phyloP scores from a whole-genome alignment of 2,113 vertebrate species.

The Trogon melanurus region DNA sequence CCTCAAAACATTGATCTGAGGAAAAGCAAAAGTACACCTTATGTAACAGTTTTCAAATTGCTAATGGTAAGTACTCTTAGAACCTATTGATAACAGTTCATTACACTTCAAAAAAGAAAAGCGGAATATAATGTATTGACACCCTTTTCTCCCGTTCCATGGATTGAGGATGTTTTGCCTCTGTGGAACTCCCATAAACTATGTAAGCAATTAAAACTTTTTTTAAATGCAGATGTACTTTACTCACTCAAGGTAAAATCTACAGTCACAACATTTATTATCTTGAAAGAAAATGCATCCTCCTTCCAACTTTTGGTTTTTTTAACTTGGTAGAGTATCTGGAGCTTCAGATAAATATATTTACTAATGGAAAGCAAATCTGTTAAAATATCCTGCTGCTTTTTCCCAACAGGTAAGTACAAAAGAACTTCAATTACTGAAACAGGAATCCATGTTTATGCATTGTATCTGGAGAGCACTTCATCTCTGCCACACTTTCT shows the following conservation, averaged over 20 bases:
- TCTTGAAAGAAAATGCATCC: slow-evolving; percentile 13
- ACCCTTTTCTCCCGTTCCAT: not conserved
- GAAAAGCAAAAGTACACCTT: not conserved
- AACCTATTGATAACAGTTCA: not conserved
- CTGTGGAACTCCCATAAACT: not conserved
- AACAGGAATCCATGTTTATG: slow-evolving; percentile 8
- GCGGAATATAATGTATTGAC: not conserved
- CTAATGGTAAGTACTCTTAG: not conserved
- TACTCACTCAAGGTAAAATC: not conserved
- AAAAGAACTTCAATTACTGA: slow-evolving; percentile 14
- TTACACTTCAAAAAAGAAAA: not conserved
- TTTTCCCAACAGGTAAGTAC: not conserved
- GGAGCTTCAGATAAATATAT: slow-evolving; percentile 25
- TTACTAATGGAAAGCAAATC: slow-evolving; percentile 44
- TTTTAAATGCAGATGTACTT: not conserved
- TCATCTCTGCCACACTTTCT: not conserved
- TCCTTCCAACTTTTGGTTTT: not conserved
- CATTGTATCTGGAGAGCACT: not conserved
- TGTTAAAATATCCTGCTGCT: not conserved
- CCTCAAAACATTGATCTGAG: not conserved
- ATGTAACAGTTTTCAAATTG: accelerated
- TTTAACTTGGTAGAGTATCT: not conserved
- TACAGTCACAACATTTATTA: slow-evolving; percentile 43
- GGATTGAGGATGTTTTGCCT: not conserved
- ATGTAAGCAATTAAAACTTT: slow-evolving; percentile 7